Conservation (phyloP, 2,797 vertebrate genomes). For the Natrix natrix region DNA sequence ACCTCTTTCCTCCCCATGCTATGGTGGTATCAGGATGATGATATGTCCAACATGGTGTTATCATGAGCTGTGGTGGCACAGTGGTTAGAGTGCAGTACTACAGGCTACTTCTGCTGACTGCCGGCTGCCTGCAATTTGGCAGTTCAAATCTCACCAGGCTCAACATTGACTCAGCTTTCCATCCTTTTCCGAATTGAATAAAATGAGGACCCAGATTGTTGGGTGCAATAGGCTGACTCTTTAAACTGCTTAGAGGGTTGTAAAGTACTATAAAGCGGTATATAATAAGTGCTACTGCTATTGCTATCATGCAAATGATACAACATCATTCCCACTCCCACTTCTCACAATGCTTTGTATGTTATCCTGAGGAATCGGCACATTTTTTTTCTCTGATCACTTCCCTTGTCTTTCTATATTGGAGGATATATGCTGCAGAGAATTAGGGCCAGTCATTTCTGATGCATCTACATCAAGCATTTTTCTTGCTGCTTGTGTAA, state of each 20-base stretch:
- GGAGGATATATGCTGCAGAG: not conserved
- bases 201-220: too few species aligned
- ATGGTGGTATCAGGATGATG: not conserved
- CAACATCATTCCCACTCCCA: not conserved
- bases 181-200: too few species aligned
- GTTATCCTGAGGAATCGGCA: not conserved
- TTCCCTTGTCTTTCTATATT: not conserved
- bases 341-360: not conserved
- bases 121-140: too few species aligned
- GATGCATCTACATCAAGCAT: not conserved
- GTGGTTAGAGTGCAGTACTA: too few species aligned
- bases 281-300: too few species aligned
- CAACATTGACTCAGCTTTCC: too few species aligned
- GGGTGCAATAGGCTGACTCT: too few species aligned
- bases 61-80: not conserved
- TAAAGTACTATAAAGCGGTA: too few species aligned
- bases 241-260: too few species aligned
- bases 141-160: too few species aligned
- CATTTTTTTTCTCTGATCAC: not conserved
- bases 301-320: not conserved
- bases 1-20: not conserved
- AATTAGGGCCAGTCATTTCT: not conserved
- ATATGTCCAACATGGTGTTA: not conserved
- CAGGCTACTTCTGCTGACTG: too few species aligned
- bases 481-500: not conserved